phyloP scores from a whole-genome alignment of 1,140 invertebrate species.

The Zaprionus ghesquierei region DNA sequence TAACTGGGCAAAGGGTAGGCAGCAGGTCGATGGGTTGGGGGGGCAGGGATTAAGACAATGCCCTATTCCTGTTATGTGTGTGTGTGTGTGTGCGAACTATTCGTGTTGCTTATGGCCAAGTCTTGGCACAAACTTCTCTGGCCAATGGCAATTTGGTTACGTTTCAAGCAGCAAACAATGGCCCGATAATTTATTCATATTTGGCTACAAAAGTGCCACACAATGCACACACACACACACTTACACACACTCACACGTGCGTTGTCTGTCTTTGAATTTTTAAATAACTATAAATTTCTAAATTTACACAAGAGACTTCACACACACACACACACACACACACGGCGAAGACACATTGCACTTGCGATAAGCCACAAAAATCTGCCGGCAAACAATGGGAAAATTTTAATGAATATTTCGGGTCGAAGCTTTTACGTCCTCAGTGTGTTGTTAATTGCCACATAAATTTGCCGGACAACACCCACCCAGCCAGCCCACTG shows the following conservation, averaged over 20 bases:
- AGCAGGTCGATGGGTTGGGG: too few species aligned
- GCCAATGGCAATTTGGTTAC: conserved; percentile 67
- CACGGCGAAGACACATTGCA: conserved; percentile 69
- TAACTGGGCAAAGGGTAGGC: conserved; percentile 1
- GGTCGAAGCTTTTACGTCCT: conserved; percentile 50
- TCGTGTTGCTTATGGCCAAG: conserved; percentile 67
- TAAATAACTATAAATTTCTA: conserved; percentile 81
- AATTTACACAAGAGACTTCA: conserved; percentile 75
- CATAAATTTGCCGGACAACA: conserved; percentile 60
- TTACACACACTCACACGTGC: conserved; percentile 7
- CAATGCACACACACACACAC: conserved; percentile 42
- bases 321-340: conserved; percentile 25
- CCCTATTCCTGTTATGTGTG: conserved; percentile 15
- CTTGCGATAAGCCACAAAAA: conserved; percentile 73
- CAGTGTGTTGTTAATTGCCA: conserved; percentile 76
- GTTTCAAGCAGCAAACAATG: conserved; percentile 71
- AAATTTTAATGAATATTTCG: conserved; percentile 76
- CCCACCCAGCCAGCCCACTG: background rate
- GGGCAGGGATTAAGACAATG: conserved; percentile 69
- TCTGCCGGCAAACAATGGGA: conserved; percentile 71
- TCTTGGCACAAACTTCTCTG: conserved; percentile 52
- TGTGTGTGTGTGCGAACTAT: conserved; percentile 26
- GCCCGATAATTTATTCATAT: conserved; percentile 78
- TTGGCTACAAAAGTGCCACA: conserved; percentile 54
- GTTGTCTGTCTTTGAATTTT: conserved; percentile 62